Percentiles rank a stretch among this genome's conserved stretches.
Evolutionary conservation across 92 coral and sea anemone genomes (phyloP).

Genomic region (Umimayanthus kanabou): DNA sequence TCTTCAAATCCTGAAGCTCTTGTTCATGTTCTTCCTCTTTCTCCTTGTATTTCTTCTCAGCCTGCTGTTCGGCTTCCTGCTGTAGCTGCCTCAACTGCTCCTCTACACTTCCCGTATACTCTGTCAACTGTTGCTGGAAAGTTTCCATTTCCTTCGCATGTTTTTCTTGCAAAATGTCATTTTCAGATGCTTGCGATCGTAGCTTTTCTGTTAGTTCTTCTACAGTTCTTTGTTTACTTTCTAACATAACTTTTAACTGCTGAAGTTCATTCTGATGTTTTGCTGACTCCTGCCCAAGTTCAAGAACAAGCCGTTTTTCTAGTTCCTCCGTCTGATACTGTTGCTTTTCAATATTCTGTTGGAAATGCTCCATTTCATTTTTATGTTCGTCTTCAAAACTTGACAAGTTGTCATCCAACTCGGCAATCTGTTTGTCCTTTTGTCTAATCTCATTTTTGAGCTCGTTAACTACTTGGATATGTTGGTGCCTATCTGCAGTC

Average conservation of each 20-base stretch:
- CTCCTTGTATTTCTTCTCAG: conserved; percentile 46
- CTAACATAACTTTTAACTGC: conserved; percentile 42
- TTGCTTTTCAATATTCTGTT: conserved; percentile 66
- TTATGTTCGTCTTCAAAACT: conserved; percentile 88
- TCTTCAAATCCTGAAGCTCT: conserved; percentile 59
- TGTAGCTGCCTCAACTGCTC: conserved; percentile 63
- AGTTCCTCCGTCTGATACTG: conserved; percentile 82
- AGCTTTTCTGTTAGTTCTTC: conserved; percentile 53
- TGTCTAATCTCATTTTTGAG: conserved; percentile 61
- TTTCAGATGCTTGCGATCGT: conserved; percentile 57
- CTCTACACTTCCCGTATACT: conserved; percentile 70
- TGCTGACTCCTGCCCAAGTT: conserved; percentile 79
- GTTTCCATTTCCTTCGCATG: conserved; percentile 71
- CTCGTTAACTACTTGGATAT: conserved; percentile 53
- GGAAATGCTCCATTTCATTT: conserved; percentile 69
- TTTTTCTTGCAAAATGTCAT: conserved; percentile 56
- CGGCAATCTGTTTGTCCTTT: conserved; percentile 67
- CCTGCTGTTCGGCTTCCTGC: conserved; percentile 53
- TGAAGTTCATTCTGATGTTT: conserved; percentile 71
- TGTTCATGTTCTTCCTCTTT: conserved; percentile 40
- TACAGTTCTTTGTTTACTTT: conserved; percentile 46
- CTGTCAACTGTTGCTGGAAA: conserved; percentile 63
- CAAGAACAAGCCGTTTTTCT: conserved; percentile 81
- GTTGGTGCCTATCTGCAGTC: conserved; percentile 30
- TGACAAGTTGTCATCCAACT: conserved; percentile 79